Conservation (phyloP, 2,888 invertebrate species). For the Andrena flavipes region DNA sequence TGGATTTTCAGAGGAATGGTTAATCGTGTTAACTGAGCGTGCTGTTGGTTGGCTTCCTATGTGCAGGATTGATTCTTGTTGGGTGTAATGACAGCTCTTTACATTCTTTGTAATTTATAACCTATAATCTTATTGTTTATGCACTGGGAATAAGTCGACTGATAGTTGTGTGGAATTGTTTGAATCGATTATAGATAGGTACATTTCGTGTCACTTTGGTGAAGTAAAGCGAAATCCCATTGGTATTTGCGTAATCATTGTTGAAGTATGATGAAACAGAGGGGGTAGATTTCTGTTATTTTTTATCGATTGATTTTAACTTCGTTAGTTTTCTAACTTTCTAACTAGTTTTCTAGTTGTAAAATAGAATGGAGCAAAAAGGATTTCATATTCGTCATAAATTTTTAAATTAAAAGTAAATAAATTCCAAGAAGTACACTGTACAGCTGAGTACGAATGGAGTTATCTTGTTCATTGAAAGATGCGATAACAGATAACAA, state of each 20-base stretch:
- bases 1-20: no score
- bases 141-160: neutral
- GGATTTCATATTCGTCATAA: neutral
- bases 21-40: neutral
- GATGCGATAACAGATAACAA: no score
- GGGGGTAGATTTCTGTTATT: neutral
- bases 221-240: neutral
- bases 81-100: neutral
- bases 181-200: neutral
- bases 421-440: no score
- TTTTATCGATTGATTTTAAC: neutral
- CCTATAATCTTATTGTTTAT: constrained; percentile 1
- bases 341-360: no score
- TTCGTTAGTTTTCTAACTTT: neutral
- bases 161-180: neutral
- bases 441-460: no score
- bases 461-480: no score
- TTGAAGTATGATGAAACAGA: neutral
- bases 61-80: neutral
- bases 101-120: constrained; percentile 13
- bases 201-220: neutral
- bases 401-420: no score
- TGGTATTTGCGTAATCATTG: neutral
- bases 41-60: neutral
- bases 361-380: neutral